Base-by-base conservation (phyloP, 1,140 invertebrate species). In the Bombus soroeensis region DNA sequence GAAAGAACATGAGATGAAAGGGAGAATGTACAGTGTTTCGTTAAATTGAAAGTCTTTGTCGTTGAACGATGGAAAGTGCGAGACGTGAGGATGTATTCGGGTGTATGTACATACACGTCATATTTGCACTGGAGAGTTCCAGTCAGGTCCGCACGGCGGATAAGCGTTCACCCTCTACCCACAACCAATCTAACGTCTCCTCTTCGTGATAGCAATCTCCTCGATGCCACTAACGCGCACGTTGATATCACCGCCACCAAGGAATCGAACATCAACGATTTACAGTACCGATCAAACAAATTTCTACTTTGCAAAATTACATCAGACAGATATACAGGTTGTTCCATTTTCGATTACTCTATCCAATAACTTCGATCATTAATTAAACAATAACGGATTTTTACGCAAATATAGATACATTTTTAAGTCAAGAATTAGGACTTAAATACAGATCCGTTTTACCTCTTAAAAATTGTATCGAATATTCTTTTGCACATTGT, bases 101-200 rank as follows among this genome's bases (percentile, higher is more conserved):
- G 41, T n/a, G 43, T 83, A 83, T 83, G 66, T 84, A 84, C 64
- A 28, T 28, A n/a, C n/a, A 71, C 25, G 43, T 80, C 25, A 2
- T 15, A 32, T 72, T 73, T 43, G 32, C 32, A 83, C 75, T 79
- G 82, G 77, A 87, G 47, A 87, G 57, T 87, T 90, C 88, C 91
- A 91, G 91, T 93, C 92, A 93, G 92, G 91, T 93, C 86, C 90
- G 89, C 90, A 88, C 66, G 89, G 79, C 81, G 87, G 71, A 86
- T 66, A 92, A 93, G 89, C 90, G 86, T 85, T 62, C 85, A 62
- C 81, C 83, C 37, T 87, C 76, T 87, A 86, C 81, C 88, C 89
- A 85, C 90, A 89, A 91, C 91, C 89, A 91, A 76, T 86, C 70
- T 89, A 88, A 71, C 28, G 72, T 32, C 43, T 71, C 32, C 18